phyloP scores from a whole-genome alignment of 1,140 invertebrate genomes.

The Drepana arcuata region DNA sequence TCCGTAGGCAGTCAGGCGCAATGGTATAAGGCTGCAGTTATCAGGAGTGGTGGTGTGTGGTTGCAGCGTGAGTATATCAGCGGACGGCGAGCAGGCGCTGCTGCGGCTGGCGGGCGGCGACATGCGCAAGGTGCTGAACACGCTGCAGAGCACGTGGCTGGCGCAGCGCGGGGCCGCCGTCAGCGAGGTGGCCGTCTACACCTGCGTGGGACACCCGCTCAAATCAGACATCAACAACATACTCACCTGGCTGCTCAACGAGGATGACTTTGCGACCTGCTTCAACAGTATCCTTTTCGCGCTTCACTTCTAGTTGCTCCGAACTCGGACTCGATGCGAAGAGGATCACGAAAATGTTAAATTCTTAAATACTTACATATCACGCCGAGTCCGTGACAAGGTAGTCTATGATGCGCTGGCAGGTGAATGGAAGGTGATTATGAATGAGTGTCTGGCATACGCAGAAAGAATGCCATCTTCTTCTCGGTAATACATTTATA shows the following conservation, averaged over 20 bases:
- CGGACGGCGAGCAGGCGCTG: slow-evolving; percentile 93
- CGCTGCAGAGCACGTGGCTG: slow-evolving; percentile 93
- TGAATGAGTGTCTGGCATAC: no score
- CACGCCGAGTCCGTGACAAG: no score
- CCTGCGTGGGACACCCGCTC: slow-evolving; percentile 96
- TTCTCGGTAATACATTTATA: no score
- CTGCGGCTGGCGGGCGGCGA: slow-evolving; percentile 95
- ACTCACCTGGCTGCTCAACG: slow-evolving; percentile 91
- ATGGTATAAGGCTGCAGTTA: no score
- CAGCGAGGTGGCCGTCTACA: slow-evolving; percentile 94
- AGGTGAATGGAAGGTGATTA: no score
- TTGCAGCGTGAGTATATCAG: slow-evolving; percentile 88
- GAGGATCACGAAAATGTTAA: no score
- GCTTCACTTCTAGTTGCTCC: not conserved
- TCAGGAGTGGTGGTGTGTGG: no score
- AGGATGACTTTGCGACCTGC: slow-evolving; percentile 82
- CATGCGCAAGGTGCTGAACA: slow-evolving; percentile 98
- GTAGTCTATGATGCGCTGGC: no score
- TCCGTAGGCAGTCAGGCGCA: no score
- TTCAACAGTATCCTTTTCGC: slow-evolving; percentile 86
- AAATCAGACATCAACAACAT: slow-evolving; percentile 92
- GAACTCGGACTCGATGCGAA: no score
- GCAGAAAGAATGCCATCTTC: no score
- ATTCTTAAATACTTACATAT: no score
- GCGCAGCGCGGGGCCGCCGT: slow-evolving; percentile 91